Percentiles rank a stretch among this genome's conserved stretches.
phyloP scores from a whole-genome alignment of 2,113 vertebrate species.

The Gymnobelideus leadbeateri region DNA sequence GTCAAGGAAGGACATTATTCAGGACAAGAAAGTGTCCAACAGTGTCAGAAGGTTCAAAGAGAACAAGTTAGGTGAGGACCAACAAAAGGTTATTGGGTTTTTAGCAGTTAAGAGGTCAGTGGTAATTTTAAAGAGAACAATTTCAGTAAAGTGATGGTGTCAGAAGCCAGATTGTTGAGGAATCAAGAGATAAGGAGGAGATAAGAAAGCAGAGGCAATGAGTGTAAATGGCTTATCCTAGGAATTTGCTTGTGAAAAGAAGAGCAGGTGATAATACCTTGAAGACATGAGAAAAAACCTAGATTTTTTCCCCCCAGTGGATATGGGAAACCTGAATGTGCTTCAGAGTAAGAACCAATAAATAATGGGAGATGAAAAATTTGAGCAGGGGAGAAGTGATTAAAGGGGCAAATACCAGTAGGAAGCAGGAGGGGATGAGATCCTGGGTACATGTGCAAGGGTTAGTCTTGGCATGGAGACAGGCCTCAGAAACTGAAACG shows the following conservation, averaged over 20 bases:
- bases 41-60: not conserved
- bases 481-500: no score
- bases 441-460: no score
- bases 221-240: not conserved
- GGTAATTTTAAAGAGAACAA: not conserved
- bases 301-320: not conserved
- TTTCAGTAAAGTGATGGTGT: not conserved
- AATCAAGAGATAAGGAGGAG: not conserved
- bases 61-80: not conserved
- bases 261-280: not conserved
- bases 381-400: no score
- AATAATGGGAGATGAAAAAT: not conserved
- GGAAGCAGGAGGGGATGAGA: no score
- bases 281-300: not conserved
- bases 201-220: not conserved
- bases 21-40: not conserved
- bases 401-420: no score
- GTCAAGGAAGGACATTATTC: not conserved
- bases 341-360: not conserved
- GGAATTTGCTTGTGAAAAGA: not conserved
- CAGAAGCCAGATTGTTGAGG: not conserved
- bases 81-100: not conserved
- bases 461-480: no score
- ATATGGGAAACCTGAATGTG: not conserved
- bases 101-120: not conserved